phyloP scores from a whole-genome alignment of 2,888 invertebrate species.

The Drosophila testacea region DNA sequence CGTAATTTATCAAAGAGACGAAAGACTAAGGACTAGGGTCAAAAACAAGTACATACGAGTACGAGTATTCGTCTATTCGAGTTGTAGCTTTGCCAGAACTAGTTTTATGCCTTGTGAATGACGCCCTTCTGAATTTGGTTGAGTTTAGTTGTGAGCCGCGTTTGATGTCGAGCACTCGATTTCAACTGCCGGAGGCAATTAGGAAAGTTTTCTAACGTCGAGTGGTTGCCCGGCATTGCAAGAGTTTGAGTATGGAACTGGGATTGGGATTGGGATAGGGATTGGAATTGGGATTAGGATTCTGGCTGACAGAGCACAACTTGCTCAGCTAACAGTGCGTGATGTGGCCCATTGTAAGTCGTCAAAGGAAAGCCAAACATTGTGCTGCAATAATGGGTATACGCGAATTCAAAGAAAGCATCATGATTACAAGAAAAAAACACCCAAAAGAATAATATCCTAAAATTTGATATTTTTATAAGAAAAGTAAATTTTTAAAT shows the following conservation, averaged over 20 bases:
- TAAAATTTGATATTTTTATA: too few species aligned
- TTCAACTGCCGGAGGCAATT: conserved; percentile 58
- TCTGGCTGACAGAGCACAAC: conserved; percentile 13
- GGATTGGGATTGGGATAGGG: neutral
- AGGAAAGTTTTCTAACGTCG: conserved; percentile 51
- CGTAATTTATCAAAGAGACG: conserved; percentile 11
- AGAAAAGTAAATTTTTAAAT: too few species aligned
- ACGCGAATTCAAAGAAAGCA: conserved; percentile 26
- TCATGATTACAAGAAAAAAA: conserved; percentile 14
- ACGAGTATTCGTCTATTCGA: conserved; percentile 9
- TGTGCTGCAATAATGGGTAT: conserved; percentile 30
- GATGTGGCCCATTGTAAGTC: conserved; percentile 34
- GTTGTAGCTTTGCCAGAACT: conserved; percentile 9
- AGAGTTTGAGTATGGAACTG: neutral
- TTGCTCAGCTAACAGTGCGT: conserved; percentile 23
- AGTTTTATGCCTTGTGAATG: conserved; percentile 18
- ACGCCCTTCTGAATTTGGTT: conserved; percentile 34
- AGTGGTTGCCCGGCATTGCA: conserved; percentile 30
- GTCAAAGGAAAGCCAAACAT: conserved; percentile 43
- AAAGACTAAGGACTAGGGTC: conserved; percentile 13
- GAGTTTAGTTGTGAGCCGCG: conserved; percentile 31
- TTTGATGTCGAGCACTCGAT: conserved; percentile 58
- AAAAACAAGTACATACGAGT: conserved; percentile 20
- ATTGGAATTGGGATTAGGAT: neutral
- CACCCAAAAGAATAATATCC: neutral